These are phyloP conservation scores for Macrobrachium rosenbergii DNA, from an alignment of 1,140 invertebrate species.

Conservation along the genomic window DNA sequence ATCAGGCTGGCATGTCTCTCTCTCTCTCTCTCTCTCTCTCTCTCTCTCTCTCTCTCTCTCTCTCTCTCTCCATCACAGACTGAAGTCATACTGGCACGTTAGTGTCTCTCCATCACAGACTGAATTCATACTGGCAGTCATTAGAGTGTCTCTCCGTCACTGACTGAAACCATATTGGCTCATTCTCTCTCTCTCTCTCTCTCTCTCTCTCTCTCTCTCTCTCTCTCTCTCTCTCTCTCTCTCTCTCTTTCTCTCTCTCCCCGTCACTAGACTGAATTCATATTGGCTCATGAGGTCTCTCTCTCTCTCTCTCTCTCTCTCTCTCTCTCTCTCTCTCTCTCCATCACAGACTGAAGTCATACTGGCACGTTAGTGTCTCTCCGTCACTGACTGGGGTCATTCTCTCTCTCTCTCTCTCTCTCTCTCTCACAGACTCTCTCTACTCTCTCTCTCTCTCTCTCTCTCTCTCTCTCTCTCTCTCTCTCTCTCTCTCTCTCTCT, in stretches of 20 bases:
- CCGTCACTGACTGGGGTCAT: background rate
- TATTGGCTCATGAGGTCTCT: no score
- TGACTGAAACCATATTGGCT: background rate
- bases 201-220: background rate
- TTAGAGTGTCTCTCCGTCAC: no score
- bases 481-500: background rate
- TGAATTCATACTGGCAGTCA: no score
- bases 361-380: background rate
- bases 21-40: no score
- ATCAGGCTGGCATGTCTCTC: no score
- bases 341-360: background rate
- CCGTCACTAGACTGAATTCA: no score
- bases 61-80: background rate
- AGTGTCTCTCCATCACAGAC: background rate
- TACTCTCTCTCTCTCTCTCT: no score
- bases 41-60: no score
- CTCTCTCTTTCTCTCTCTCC: no score
- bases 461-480: no score
- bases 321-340: background rate
- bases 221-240: no score
- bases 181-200: background rate
- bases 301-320: no score
- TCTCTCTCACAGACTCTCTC: background rate
- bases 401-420: background rate
- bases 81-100: background rate